Percentiles rank a stretch among this genome's conserved stretches.
phyloP scores from a whole-genome alignment of 2,888 invertebrate species.

The Leistus spinibarbis region DNA sequence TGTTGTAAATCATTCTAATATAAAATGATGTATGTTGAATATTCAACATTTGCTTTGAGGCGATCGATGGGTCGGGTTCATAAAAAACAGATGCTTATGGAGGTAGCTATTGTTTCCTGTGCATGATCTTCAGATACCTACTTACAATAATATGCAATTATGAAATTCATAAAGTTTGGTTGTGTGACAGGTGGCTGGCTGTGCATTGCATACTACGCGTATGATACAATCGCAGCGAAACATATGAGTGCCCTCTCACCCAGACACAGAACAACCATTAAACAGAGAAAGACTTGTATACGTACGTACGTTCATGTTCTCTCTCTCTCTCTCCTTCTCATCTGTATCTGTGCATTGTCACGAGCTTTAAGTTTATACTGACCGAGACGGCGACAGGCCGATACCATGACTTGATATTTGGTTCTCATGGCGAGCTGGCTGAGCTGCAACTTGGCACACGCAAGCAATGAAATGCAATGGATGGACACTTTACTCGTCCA shows the following conservation, averaged over 20 bases:
- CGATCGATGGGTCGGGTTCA: constrained; percentile 4
- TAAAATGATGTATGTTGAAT: too few relatives aligned
- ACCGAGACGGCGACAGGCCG: background rate
- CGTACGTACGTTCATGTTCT: background rate
- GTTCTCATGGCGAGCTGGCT: background rate
- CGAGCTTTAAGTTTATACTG: background rate
- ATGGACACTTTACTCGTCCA: too few relatives aligned
- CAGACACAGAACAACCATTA: constrained; percentile 36
- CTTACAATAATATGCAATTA: constrained; percentile 41
- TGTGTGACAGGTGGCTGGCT: constrained; percentile 42
- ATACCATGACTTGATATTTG: background rate
- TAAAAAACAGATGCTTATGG: too few relatives aligned
- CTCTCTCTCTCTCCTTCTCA: background rate
- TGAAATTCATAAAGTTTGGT: constrained; percentile 44
- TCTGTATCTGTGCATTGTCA: background rate
- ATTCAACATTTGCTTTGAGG: too few relatives aligned
- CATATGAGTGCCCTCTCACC: constrained; percentile 44
- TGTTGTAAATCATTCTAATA: too few relatives aligned
- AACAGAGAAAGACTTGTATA: background rate
- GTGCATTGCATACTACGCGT: constrained; percentile 23
- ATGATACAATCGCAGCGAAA: constrained; percentile 44
- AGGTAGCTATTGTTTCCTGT: background rate
- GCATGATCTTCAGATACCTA: constrained; percentile 8
- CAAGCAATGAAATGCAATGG: too few relatives aligned
- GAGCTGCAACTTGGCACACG: too few relatives aligned